A percentile compares a stretch with the other conserved stretches of the same genome.
Evolutionary conservation across 2,113 vertebrate genomes (phyloP).

Genomic region (Anolis carolinensis): DNA sequence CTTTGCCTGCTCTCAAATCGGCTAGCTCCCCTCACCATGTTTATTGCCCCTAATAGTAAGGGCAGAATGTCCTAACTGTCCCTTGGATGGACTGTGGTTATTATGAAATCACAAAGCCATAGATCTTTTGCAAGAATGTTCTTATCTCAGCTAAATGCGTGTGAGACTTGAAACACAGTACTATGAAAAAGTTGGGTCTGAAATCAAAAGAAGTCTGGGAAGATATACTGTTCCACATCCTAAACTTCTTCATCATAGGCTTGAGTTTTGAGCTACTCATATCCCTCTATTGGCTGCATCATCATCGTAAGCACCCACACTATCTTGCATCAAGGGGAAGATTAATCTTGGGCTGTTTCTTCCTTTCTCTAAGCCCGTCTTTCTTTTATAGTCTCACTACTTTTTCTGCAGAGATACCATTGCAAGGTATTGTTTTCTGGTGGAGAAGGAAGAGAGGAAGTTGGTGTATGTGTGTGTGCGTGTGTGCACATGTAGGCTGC

Average conservation of each 20-base stretch:
- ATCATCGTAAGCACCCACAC: constrained; percentile 14
- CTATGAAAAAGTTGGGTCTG: constrained; percentile 26
- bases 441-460: background rate
- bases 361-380: constrained; percentile 41
- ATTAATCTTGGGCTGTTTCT: background rate
- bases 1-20: background rate
- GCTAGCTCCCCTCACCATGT: background rate
- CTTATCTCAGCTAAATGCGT: background rate
- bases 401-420: constrained; percentile 28
- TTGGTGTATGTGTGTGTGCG: background rate
- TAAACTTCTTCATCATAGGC: constrained; percentile 28
- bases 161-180: background rate
- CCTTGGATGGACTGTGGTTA: no score
- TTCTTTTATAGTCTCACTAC: constrained; percentile 25
- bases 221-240: constrained; percentile 31
- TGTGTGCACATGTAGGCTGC: constrained; percentile 41
- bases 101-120: background rate
- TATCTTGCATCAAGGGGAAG: constrained; percentile 21
- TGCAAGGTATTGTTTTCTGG: constrained; percentile 36
- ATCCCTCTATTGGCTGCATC: constrained; percentile 17
- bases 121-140: constrained; percentile 11
- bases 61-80: background rate
- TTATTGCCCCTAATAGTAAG: no score
- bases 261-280: constrained; percentile 19
- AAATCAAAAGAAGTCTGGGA: constrained; percentile 45